phyloP scores from a whole-genome alignment of 2,797 vertebrate genomes.

The Sciaenops ocellatus region DNA sequence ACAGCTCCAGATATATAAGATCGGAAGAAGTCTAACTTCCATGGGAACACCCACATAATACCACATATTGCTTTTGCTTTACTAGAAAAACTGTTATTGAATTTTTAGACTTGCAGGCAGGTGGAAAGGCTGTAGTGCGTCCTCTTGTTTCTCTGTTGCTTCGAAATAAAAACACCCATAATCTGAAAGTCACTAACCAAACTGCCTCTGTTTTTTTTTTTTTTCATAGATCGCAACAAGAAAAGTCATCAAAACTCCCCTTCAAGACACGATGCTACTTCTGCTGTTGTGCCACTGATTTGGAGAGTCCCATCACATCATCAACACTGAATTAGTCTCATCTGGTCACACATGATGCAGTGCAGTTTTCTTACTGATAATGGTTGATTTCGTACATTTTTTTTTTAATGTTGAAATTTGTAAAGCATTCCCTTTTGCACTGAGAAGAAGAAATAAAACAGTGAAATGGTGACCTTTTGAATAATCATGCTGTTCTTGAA shows the following conservation, averaged over 20 bases:
- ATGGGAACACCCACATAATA: constrained; percentile 8
- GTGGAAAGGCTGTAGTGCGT: constrained; percentile 3
- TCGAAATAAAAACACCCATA: constrained; percentile 10
- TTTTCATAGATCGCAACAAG: constrained; percentile 41
- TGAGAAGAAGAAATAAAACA: constrained; percentile 72
- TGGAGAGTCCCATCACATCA: constrained; percentile 15
- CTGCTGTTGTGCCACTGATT: constrained; percentile 19
- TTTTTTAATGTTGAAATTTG: constrained; percentile 66
- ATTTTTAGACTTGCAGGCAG: constrained; percentile 17
- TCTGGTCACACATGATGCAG: constrained; percentile 44
- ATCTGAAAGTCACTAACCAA: constrained; percentile 32
- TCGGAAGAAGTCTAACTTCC: constrained; percentile 10
- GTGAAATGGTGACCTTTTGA: constrained; percentile 37
- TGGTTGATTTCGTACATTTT: constrained; percentile 32
- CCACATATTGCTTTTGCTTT: constrained; percentile 48
- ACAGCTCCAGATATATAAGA: constrained; percentile 37
- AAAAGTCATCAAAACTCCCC: constrained; percentile 24
- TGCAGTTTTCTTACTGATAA: constrained; percentile 55
- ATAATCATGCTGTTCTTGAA: constrained; percentile 2
- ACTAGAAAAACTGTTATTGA: constrained; percentile 32
- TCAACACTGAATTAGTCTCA: constrained; percentile 11
- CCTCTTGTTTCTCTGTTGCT: constrained; percentile 18
- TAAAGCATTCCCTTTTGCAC: constrained; percentile 77
- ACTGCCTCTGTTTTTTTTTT: neutral
- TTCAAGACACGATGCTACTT: constrained; percentile 19